Evolutionary conservation across 2,113 vertebrate species (phyloP).

Genomic region (Brachyhypopomus occidentalis): DNA sequence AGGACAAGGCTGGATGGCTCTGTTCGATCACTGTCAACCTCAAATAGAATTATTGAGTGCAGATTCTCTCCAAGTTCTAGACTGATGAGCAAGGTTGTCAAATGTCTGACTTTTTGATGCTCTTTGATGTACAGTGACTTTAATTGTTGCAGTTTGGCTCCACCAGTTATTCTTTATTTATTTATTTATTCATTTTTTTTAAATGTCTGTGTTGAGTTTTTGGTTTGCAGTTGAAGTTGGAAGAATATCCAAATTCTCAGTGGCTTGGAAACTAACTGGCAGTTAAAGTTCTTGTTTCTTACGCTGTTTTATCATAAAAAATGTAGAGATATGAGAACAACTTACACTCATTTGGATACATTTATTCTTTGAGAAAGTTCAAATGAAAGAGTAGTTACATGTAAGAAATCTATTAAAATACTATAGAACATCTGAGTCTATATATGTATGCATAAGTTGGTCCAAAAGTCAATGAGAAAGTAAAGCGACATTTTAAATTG

Average conservation of each 20-base stretch:
- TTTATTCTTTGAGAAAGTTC: too few relatives aligned
- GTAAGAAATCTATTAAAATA: too few relatives aligned
- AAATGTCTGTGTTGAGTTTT: background rate
- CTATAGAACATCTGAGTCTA: too few relatives aligned
- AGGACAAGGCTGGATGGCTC: slow-evolving; percentile 20
- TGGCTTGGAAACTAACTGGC: background rate
- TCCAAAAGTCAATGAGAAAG: too few relatives aligned
- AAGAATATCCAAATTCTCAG: background rate
- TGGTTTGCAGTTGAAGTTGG: too few relatives aligned
- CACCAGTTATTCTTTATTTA: background rate
- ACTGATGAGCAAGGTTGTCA: slow-evolving; percentile 31
- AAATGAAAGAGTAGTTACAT: too few relatives aligned
- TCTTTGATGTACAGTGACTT: slow-evolving; percentile 24
- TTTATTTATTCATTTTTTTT: background rate
- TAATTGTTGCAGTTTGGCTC: slow-evolving; percentile 31
- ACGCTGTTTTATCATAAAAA: too few relatives aligned
- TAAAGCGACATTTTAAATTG: too few relatives aligned
- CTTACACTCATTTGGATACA: too few relatives aligned
- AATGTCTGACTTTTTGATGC: slow-evolving; percentile 6
- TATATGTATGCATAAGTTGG: too few relatives aligned
- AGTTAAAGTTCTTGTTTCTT: background rate
- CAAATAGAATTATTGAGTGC: slow-evolving; percentile 48
- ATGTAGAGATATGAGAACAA: too few relatives aligned
- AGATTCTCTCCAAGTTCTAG: slow-evolving; percentile 27
- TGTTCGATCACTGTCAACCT: slow-evolving; percentile 43